These are phyloP conservation scores for Caranx ignobilis DNA, from an alignment of 2,113 vertebrate genomes.

Conservation along the genomic window DNA sequence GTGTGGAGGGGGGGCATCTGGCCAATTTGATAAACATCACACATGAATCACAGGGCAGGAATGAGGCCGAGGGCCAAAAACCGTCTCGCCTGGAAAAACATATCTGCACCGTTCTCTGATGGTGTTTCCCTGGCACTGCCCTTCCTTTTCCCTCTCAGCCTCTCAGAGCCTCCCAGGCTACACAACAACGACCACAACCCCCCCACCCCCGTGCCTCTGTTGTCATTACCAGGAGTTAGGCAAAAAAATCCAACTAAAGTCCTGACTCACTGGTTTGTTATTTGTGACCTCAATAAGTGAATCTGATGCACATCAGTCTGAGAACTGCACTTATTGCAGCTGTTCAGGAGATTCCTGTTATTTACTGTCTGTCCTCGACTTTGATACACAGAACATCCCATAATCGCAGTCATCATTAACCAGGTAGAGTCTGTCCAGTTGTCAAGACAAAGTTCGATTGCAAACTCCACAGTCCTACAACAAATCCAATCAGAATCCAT, in stretches of 20 bases:
- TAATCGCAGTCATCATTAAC: not conserved
- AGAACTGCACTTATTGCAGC: not conserved
- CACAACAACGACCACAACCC: conserved; percentile 29
- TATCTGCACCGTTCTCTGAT: conserved; percentile 52
- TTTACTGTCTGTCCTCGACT: not conserved
- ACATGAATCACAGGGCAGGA: conserved; percentile 58
- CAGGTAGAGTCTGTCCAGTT: not conserved
- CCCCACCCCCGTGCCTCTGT: not conserved
- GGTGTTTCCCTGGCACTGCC: conserved; percentile 56
- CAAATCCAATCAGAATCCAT: not conserved
- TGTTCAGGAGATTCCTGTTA: not conserved
- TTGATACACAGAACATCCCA: not conserved
- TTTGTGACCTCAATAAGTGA: conserved; percentile 17
- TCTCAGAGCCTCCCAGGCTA: conserved; percentile 52
- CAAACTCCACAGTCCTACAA: not conserved
- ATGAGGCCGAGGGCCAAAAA: conserved; percentile 45
- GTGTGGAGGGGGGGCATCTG: not conserved
- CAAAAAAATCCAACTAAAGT: conserved; percentile 1
- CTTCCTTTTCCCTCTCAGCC: conserved; percentile 61
- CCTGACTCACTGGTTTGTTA: conserved; percentile 22
- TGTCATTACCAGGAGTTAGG: conserved; percentile 25
- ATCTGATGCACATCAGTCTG: conserved; percentile 12
- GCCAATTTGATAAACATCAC: conserved; percentile 47
- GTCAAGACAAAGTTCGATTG: not conserved
- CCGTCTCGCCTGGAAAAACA: conserved; percentile 71